Evolutionary conservation across 2,888 invertebrate genomes (phyloP).

Genomic region (Dendrolimus pini): DNA sequence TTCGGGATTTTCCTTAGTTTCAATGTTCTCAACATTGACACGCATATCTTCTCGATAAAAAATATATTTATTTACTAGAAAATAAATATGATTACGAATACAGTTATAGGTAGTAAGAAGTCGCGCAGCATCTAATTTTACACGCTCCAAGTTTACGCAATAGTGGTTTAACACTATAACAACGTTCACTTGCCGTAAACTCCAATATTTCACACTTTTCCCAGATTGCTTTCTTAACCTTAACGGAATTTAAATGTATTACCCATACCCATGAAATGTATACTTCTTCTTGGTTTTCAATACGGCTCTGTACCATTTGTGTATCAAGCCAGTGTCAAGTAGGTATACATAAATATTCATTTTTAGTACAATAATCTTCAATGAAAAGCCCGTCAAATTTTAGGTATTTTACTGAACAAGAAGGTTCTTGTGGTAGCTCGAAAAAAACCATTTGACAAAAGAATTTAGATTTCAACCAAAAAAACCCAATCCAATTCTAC

Average conservation of each 20-base stretch:
- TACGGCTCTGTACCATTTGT: no score
- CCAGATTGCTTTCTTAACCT: constrained; percentile 43
- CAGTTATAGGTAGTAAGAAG: not conserved
- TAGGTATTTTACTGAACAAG: no score
- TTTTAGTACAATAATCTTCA: not conserved
- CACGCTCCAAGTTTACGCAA: not conserved
- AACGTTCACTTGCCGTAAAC: constrained; percentile 43
- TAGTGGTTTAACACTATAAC: constrained; percentile 6
- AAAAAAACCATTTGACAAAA: no score
- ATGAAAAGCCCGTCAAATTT: no score
- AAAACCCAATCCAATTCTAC: no score
- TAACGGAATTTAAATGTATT: constrained; percentile 37
- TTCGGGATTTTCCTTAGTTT: no score
- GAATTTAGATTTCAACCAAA: no score
- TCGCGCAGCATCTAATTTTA: not conserved
- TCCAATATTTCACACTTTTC: constrained; percentile 54
- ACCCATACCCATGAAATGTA: not conserved
- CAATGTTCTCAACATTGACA: no score
- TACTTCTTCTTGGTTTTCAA: not conserved
- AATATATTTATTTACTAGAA: not conserved
- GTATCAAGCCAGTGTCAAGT: not conserved
- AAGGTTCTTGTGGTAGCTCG: no score
- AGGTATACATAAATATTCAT: not conserved
- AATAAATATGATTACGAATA: not conserved
- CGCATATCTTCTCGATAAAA: not conserved